Conservation (phyloP, 2,113 vertebrate species). For the Tachysurus fulvidraco region DNA sequence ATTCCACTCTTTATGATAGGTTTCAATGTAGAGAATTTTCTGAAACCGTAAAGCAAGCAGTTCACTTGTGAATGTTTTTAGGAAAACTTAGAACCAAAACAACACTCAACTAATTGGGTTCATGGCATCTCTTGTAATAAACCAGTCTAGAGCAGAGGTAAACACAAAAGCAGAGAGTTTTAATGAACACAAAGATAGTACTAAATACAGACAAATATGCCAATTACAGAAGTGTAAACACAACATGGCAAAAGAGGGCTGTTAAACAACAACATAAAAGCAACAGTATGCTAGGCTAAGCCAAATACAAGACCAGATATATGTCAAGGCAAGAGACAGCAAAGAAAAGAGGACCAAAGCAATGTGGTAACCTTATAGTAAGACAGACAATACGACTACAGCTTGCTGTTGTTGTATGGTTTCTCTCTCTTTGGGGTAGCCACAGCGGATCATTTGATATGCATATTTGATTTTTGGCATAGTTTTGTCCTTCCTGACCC, state of each 20-base stretch:
- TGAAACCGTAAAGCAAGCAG: background rate
- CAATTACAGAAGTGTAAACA: background rate
- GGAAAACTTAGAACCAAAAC: slow-evolving; percentile 9
- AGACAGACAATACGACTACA: background rate
- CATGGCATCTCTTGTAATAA: background rate
- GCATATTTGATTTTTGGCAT: too few species aligned
- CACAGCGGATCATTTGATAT: too few species aligned
- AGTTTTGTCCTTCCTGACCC: too few species aligned
- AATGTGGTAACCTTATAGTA: background rate
- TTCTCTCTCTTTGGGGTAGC: too few species aligned
- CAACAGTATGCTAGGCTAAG: background rate
- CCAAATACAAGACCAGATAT: background rate
- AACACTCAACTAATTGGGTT: background rate
- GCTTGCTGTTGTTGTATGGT: too few species aligned
- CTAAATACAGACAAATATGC: background rate
- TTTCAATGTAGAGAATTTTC: background rate
- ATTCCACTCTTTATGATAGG: slow-evolving; percentile 17
- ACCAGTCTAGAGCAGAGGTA: background rate
- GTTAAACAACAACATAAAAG: background rate
- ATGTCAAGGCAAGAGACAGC: background rate
- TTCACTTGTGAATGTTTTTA: background rate
- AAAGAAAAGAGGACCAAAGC: background rate
- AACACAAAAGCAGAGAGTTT: background rate
- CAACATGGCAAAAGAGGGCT: background rate
- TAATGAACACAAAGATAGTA: background rate